phyloP scores from a whole-genome alignment of 2,797 vertebrate genomes.

The Pipistrellus kuhlii region DNA sequence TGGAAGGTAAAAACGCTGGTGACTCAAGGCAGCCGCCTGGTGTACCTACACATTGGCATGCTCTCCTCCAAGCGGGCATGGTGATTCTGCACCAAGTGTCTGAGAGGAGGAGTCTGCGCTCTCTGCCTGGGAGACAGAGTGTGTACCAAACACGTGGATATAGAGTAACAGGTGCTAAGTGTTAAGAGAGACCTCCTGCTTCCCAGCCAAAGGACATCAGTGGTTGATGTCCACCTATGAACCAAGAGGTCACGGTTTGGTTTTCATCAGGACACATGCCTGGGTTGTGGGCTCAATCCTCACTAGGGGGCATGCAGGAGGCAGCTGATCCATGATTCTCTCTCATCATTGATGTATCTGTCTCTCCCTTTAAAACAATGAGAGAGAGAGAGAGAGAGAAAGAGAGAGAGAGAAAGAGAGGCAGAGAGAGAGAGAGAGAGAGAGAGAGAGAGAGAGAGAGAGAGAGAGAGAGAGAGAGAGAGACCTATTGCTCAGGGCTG shows the following conservation, averaged over 20 bases:
- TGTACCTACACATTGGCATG: not conserved
- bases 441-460: not conserved
- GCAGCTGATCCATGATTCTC: too few relatives aligned
- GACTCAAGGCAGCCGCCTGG: not conserved
- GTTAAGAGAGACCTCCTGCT: not conserved
- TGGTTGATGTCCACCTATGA: too few relatives aligned
- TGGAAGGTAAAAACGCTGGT: not conserved
- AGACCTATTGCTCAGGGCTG: not conserved
- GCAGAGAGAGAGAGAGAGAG: not conserved
- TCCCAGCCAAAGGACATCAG: too few relatives aligned
- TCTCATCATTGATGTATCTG: too few relatives aligned
- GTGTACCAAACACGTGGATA: not conserved
- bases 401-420: conserved; percentile 6
- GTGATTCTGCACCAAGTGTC: not conserved
- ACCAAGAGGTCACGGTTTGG: too few relatives aligned
- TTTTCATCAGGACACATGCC: too few relatives aligned
- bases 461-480: not conserved
- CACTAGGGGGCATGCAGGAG: too few relatives aligned
- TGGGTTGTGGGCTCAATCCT: too few relatives aligned
- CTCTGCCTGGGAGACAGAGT: too few relatives aligned
- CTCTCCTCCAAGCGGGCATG: not conserved
- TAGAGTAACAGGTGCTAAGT: not conserved
- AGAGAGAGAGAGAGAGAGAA: conserved; percentile 21
- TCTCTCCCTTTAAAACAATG: too few relatives aligned
- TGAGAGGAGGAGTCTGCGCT: not conserved